Base-by-base conservation (phyloP, 64 coral and sea anemone species). In the Montipora capricornis region DNA sequence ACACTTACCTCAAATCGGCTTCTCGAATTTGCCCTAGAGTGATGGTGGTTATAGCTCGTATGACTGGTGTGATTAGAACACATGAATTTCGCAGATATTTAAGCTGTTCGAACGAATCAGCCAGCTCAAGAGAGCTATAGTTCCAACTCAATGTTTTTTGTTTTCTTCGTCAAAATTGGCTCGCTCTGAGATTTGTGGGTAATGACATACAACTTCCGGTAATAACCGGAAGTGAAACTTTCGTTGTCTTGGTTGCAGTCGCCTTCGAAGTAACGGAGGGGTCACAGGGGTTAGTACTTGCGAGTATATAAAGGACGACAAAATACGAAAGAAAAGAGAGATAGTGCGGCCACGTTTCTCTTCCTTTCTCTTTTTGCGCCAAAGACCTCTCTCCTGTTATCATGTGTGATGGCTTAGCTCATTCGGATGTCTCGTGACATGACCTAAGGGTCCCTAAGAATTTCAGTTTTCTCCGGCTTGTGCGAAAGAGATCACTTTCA, bases 1-100 rank as follows among this genome's bases (percentile, higher is more conserved):
- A 64, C 62, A 52, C 95, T 82, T 78, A 97, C 95, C 93, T 97
- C 95, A 68, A 97, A 97, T 83, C 95, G 90, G 91, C 95, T 97
- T 73, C 95, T 91, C 57, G 95, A 97, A 80, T 94, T 97, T 84
- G 90, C 93, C 74, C 95, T 96, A 6, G 95, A 93, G 80, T 94
- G 95, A 79, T 88, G 86, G 78, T 97, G 88, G 73, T 92, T 97
- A 60, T 97, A 87, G 79, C 77, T 95, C 17, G 94, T 89, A 91
- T 91, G 92, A 74, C 79, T 89, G 95, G 75, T 92, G 77, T 95
- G 95, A 89, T 94, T 97, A 97, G 93, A 60, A 93, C 91, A 97
- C 95, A 97, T 97, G 92, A 97, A 97, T 97, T 85, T 85, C 66
- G 82, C 64, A 70, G 14, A 50, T 71, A 70, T 70, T 85, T 62